These are phyloP conservation scores for Lepus europaeus DNA, from an alignment of 2,113 vertebrate species.

Conservation along the genomic window DNA sequence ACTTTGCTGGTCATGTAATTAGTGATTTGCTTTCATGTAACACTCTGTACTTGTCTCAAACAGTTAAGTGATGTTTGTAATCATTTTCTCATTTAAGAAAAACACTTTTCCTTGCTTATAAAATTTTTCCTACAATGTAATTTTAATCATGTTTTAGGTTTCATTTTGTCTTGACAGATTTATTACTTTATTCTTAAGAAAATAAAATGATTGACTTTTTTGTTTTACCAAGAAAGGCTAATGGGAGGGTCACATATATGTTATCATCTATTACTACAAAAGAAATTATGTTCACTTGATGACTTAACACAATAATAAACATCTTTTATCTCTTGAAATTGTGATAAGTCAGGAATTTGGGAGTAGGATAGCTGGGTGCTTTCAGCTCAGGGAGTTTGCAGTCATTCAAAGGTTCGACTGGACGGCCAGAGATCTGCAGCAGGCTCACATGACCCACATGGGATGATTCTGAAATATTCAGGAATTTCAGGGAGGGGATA, in stretches of 20 bases:
- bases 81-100: slow-evolving; percentile 65
- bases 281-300: not conserved
- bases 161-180: slow-evolving; percentile 16
- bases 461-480: not conserved
- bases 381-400: not conserved
- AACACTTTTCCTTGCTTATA: slow-evolving; percentile 25
- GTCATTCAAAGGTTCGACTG: not conserved
- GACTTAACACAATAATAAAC: not conserved
- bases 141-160: slow-evolving; percentile 53
- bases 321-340: not conserved
- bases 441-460: not conserved
- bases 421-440: accelerated
- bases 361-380: not conserved
- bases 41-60: slow-evolving; percentile 19
- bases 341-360: not conserved
- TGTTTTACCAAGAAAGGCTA: not conserved
- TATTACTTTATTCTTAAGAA: not conserved
- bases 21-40: slow-evolving; percentile 51
- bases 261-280: not conserved
- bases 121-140: slow-evolving; percentile 13
- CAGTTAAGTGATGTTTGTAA: slow-evolving; percentile 50
- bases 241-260: not conserved
- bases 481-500: not conserved
- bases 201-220: not conserved
- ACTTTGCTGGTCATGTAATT: slow-evolving; percentile 43